These are phyloP conservation scores for Typhlichthys eigenmanni DNA, from an alignment of 2,797 vertebrate genomes.

Conservation along the genomic window DNA sequence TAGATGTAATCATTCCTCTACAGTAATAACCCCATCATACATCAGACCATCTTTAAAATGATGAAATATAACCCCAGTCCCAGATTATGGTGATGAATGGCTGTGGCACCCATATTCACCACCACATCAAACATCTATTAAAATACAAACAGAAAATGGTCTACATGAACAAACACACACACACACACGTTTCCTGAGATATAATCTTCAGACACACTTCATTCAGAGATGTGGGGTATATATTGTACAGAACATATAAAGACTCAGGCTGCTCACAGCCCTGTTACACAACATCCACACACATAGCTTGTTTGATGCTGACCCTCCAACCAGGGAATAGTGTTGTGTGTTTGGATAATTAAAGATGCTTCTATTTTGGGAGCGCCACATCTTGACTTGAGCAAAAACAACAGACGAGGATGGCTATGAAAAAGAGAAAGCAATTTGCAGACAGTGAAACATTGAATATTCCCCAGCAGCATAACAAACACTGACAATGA, in stretches of 20 bases:
- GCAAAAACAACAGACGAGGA: neutral
- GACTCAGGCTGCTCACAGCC: no score
- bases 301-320: slow-evolving; percentile 32
- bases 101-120: slow-evolving; percentile 39
- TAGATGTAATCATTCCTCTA: no score
- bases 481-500: neutral
- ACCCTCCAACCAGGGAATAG: slow-evolving; percentile 38
- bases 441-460: neutral
- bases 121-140: slow-evolving; percentile 20
- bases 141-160: slow-evolving; percentile 19
- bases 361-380: slow-evolving; percentile 54
- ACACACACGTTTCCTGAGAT: neutral
- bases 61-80: slow-evolving; percentile 30
- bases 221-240: no score
- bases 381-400: slow-evolving; percentile 23
- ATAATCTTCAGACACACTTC: no score
- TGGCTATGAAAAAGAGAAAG: neutral
- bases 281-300: slow-evolving; percentile 1
- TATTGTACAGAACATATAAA: no score
- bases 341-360: slow-evolving; percentile 45
- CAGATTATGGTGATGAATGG: slow-evolving; percentile 37
- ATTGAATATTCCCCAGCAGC: slow-evolving; percentile 1
- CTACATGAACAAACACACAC: slow-evolving; percentile 8
- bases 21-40: no score
- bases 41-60: neutral